Percentiles rank a stretch among this genome's conserved stretches.
phyloP scores from a whole-genome alignment of 2,113 vertebrate genomes.

The Felis chaus region DNA sequence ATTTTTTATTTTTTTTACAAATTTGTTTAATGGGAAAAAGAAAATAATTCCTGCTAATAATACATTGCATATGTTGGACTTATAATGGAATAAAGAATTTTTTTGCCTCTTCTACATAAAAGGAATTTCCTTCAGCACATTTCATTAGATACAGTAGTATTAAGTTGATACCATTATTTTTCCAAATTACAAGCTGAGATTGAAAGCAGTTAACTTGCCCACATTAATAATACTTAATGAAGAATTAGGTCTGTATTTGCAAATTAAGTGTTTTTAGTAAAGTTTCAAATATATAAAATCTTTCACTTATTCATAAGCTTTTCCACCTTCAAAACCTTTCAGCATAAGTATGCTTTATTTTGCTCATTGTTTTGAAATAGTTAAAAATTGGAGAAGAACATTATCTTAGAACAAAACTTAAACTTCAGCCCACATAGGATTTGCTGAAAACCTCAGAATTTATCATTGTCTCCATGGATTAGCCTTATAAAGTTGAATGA shows the following conservation, averaged over 20 bases:
- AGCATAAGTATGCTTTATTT: background rate
- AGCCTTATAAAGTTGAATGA: background rate
- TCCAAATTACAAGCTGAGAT: background rate
- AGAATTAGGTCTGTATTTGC: background rate
- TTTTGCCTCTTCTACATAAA: background rate
- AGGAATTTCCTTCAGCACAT: background rate
- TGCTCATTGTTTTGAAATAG: background rate
- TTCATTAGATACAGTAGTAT: background rate
- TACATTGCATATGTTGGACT: background rate
- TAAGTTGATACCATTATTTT: background rate
- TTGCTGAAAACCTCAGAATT: background rate
- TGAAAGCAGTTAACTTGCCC: background rate
- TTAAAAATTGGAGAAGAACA: background rate
- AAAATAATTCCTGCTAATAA: background rate
- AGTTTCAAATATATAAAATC: background rate
- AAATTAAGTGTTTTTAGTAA: background rate
- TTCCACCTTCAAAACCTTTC: background rate
- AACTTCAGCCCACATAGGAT: background rate
- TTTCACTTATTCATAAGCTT: background rate
- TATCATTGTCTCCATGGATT: background rate
- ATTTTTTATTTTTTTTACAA: background rate
- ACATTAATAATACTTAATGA: background rate
- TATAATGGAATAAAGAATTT: background rate
- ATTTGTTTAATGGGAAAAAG: background rate
- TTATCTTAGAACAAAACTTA: background rate